Percentiles rank a stretch among this genome's conserved stretches.
phyloP scores from a whole-genome alignment of 2,888 invertebrate species.

The Polydrusus tereticollis region DNA sequence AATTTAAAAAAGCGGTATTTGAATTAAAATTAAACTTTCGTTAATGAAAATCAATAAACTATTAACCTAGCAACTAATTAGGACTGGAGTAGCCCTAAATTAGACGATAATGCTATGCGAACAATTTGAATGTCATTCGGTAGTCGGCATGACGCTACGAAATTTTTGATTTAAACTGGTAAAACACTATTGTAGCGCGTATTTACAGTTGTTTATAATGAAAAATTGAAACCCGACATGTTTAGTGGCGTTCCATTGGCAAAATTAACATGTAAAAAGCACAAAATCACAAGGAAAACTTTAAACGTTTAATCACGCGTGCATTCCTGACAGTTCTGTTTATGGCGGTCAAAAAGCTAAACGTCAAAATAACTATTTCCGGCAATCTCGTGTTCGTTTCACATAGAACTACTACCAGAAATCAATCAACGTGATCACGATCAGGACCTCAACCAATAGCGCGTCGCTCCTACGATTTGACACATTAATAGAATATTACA shows the following conservation, averaged over 20 bases:
- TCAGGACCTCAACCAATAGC: not conserved
- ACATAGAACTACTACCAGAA: not conserved
- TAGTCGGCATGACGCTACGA: conserved; percentile 39
- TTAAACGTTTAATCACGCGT: conserved; percentile 55
- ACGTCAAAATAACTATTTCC: conserved; percentile 40
- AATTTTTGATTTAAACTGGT: conserved; percentile 11
- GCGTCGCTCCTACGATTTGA: not conserved
- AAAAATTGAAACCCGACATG: not conserved
- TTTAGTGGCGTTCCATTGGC: not conserved
- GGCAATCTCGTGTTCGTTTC: conserved; percentile 2
- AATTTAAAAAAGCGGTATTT: not conserved
- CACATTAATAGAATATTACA: not conserved
- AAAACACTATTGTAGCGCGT: conserved; percentile 33
- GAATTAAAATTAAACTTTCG: not conserved
- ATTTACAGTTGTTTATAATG: not conserved
- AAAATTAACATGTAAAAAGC: conserved; percentile 23
- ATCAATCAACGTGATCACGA: not conserved
- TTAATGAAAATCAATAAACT: not conserved
- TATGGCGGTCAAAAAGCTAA: conserved; percentile 60
- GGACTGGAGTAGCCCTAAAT: not conserved
- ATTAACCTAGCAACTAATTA: not conserved
- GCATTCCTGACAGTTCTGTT: conserved; percentile 57
- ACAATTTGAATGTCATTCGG: conserved; percentile 21
- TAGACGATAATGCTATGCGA: conserved; percentile 7
- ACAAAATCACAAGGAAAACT: conserved; percentile 7